Conservation (phyloP, 1,140 invertebrate species). For the Marisa cornuarietis region DNA sequence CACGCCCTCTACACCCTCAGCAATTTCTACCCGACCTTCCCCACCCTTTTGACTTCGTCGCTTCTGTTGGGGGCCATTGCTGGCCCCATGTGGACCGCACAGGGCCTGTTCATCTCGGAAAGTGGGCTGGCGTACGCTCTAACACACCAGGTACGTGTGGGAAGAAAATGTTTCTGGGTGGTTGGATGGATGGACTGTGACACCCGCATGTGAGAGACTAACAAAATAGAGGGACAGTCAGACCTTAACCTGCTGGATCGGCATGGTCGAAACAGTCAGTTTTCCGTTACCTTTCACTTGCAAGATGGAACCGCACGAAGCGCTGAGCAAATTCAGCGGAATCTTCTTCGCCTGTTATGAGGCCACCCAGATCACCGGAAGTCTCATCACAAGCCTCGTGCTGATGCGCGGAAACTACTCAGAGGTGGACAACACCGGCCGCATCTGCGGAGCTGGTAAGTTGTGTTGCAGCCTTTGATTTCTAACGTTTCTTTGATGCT, state of each 20-base stretch:
- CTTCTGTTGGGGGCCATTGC: constrained; percentile 37
- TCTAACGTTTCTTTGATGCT: too few species aligned
- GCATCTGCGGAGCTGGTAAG: constrained; percentile 31
- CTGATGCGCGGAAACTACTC: constrained; percentile 32
- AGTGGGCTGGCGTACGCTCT: constrained; percentile 26
- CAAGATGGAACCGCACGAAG: constrained; percentile 27
- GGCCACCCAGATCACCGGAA: constrained; percentile 47
- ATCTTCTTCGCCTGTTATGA: constrained; percentile 49
- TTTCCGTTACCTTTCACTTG: constrained; percentile 23
- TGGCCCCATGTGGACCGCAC: constrained; percentile 46
- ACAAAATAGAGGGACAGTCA: too few species aligned
- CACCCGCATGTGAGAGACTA: too few species aligned
- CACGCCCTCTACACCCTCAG: constrained; percentile 42
- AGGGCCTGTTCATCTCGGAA: constrained; percentile 40
- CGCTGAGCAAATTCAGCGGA: constrained; percentile 47
- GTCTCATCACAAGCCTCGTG: constrained; percentile 45
- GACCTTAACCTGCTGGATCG: neutral
- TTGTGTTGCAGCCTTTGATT: too few species aligned
- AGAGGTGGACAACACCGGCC: neutral
- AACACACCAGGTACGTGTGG: neutral
- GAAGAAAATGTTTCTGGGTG: too few species aligned
- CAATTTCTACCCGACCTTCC: constrained; percentile 65
- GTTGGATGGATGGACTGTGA: too few species aligned
- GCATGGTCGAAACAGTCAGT: constrained; percentile 26
- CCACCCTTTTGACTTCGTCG: constrained; percentile 42